phyloP scores from a whole-genome alignment of 1,140 invertebrate species.

The Nephila pilipes region DNA sequence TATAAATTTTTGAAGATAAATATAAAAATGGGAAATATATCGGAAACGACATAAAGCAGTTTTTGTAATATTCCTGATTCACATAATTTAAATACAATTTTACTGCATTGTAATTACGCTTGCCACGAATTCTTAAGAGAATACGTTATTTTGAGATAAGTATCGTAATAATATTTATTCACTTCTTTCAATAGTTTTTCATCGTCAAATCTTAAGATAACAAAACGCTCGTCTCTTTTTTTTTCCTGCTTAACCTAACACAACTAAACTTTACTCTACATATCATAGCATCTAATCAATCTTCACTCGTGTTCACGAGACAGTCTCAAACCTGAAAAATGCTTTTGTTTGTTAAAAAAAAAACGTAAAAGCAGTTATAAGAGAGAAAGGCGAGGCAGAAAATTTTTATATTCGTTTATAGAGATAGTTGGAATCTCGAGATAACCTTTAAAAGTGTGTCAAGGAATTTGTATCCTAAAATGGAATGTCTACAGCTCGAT shows the following conservation, averaged over 20 bases:
- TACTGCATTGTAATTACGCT: too few species aligned
- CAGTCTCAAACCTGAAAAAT: conserved; percentile 28
- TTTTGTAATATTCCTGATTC: too few species aligned
- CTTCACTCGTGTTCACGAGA: background rate
- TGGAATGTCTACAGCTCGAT: conserved; percentile 37
- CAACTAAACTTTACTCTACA: background rate
- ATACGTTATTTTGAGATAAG: too few species aligned
- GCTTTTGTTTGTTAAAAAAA: background rate
- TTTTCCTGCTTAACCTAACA: background rate
- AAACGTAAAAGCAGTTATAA: background rate
- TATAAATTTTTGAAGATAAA: too few species aligned
- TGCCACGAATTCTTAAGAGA: too few species aligned
- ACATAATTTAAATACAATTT: too few species aligned
- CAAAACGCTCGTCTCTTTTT: background rate
- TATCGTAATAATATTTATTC: background rate
- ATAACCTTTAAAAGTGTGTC: conserved; percentile 69
- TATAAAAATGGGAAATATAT: too few species aligned
- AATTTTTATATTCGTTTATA: conserved; percentile 35
- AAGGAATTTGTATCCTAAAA: conserved; percentile 46
- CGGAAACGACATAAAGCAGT: too few species aligned
- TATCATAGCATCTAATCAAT: conserved; percentile 17
- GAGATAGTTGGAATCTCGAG: conserved; percentile 32
- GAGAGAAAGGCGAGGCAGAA: background rate
- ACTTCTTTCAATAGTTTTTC: background rate
- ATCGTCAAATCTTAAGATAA: background rate